Evolutionary conservation across 1,140 invertebrate species (phyloP).

Genomic region (Globodera rostochiensis): DNA sequence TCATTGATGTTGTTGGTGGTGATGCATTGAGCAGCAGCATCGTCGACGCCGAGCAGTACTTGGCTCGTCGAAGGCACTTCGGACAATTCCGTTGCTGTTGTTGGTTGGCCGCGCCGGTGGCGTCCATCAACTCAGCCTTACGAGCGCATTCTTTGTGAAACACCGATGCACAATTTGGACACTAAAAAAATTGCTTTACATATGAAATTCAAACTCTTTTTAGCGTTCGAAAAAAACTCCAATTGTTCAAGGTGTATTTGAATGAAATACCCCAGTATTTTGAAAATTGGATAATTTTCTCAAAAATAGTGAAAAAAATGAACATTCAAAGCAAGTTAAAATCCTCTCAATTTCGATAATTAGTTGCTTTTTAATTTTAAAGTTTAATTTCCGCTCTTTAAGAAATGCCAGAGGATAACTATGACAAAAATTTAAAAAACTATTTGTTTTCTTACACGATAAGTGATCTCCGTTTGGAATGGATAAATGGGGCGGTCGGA

Average conservation of each 20-base stretch:
- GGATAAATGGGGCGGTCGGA: conserved; percentile 67
- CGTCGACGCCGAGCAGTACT: conserved; percentile 15
- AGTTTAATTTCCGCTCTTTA: too few relatives aligned
- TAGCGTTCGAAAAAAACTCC: not conserved
- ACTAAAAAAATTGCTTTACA: conserved; percentile 27
- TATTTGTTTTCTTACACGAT: conserved; percentile 55
- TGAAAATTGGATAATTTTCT: too few relatives aligned
- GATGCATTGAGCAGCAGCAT: too few relatives aligned
- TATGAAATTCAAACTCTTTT: not conserved
- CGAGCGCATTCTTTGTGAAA: conserved; percentile 42
- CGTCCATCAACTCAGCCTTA: conserved; percentile 1
- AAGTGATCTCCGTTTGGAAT: conserved; percentile 66
- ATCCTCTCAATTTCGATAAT: too few relatives aligned
- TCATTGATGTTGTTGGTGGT: not conserved
- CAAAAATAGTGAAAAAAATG: too few relatives aligned
- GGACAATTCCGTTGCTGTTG: conserved; percentile 28
- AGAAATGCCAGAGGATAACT: too few relatives aligned
- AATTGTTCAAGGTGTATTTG: not conserved
- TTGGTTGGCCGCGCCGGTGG: not conserved
- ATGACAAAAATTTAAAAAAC: too few relatives aligned
- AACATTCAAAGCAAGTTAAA: not conserved
- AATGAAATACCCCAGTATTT: too few relatives aligned
- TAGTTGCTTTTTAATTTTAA: too few relatives aligned
- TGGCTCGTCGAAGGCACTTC: conserved; percentile 36
- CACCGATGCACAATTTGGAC: conserved; percentile 43